Evolutionary conservation across 2,797 vertebrate genomes (phyloP), one percentile per base, ranked within the genome.

Genomic region (Chaenodraco wilsoni): DNA sequence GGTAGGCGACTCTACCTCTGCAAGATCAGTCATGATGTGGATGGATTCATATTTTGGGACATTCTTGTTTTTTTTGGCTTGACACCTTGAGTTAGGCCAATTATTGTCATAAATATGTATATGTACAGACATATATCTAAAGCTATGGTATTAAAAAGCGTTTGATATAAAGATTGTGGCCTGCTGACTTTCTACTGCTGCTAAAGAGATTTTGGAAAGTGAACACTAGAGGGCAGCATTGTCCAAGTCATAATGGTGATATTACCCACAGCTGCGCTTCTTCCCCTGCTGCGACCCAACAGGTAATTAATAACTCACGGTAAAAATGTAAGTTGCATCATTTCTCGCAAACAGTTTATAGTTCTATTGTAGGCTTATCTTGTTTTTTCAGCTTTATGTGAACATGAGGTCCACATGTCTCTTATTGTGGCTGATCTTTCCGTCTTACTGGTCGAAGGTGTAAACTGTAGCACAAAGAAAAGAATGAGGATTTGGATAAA

Each of bases 221-320:
- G 16, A 64, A 58, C 90, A 84, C 74, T 75, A 91, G 89, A 69
- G 82, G 90, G 78, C 79, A 85, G 65, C 72, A 66, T 88, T 85
- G 84, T 21, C 21, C 63, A 74, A 72, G 62, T 33, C 41, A 74
- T 61, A 5, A 43, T 2, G 13, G 14, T 9, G n/a, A 0, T 8
- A 31, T 60, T 46, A 2, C 15, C 59, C 55, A 64, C 69, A 72
- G 70, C 76, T 71, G 63, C 65, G 46, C 65, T 65, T 37, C 65
- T 15, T 45, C 76, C 66, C 78, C 80, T 65, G 71, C 75, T 76
- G 78, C 86, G 81, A 83, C 71, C 81, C 70, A 59, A 49, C 77
- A 66, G 75, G 59, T 81, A 82, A 87, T 87, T 85, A 86, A 85
- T 82, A 79, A 65, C 69, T 70, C 57, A 69, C 67, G 59, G 55